Percentiles rank a stretch among this genome's conserved stretches.
phyloP scores from a whole-genome alignment of 2,888 invertebrate species.

The Vannuccia rotundouncinata region DNA sequence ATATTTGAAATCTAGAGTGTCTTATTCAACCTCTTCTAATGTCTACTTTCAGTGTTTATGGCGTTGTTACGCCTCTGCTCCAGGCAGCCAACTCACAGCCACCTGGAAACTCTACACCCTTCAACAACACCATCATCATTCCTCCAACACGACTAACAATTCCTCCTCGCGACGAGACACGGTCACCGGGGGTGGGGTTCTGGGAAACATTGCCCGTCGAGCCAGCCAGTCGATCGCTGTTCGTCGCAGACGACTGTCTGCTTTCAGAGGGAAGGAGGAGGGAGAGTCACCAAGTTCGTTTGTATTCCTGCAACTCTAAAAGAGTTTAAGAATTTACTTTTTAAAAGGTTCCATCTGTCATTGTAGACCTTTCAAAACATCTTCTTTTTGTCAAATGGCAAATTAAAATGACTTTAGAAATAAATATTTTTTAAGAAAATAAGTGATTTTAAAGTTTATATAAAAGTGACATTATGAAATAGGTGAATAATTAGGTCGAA shows the following conservation, averaged over 20 bases:
- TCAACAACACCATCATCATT: constrained; percentile 10
- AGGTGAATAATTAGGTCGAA: too few relatives aligned
- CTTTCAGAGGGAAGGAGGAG: neutral
- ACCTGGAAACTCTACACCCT: constrained; percentile 70
- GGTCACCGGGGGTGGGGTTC: neutral
- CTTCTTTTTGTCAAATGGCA: too few relatives aligned
- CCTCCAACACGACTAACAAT: neutral
- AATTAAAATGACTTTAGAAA: too few relatives aligned
- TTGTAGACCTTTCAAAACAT: too few relatives aligned
- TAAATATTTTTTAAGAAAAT: too few relatives aligned
- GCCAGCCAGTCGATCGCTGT: constrained; percentile 10
- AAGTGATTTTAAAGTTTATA: too few relatives aligned
- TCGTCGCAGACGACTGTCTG: neutral
- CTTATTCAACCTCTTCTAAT: neutral
- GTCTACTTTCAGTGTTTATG: constrained; percentile 64
- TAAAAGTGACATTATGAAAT: too few relatives aligned
- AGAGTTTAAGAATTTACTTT: too few relatives aligned
- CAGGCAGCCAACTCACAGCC: constrained; percentile 67
- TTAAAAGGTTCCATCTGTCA: too few relatives aligned
- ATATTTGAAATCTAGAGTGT: neutral
- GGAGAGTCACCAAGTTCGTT: too few relatives aligned
- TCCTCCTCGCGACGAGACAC: neutral
- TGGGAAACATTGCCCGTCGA: neutral
- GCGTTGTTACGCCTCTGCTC: constrained; percentile 69
- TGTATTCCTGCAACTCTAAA: too few relatives aligned